These are phyloP conservation scores for Bujurquina vittata DNA, from an alignment of 2,113 vertebrate species.

Conservation along the genomic window DNA sequence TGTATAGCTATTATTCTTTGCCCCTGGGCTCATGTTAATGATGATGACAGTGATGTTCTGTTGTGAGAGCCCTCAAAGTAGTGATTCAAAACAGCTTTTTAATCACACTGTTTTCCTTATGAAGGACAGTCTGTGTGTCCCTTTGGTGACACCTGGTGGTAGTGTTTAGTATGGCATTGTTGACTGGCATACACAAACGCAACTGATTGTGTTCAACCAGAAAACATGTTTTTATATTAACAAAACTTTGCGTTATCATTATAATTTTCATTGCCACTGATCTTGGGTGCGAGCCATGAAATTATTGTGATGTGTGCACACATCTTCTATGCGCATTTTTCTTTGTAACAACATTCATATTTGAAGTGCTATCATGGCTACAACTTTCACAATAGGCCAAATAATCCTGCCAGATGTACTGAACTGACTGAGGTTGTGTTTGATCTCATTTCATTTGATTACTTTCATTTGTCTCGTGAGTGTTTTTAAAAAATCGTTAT, in stretches of 20 bases:
- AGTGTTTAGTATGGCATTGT: not conserved
- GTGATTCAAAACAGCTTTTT: not conserved
- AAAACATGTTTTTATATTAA: not conserved
- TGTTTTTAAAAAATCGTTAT: not conserved
- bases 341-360: not conserved
- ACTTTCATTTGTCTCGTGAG: not conserved
- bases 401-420: not conserved
- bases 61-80: not conserved
- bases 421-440: not conserved
- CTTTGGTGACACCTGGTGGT: conserved; percentile 21
- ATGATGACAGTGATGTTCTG: not conserved
- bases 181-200: fast-evolving
- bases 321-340: not conserved
- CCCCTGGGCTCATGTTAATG: not conserved
- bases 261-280: not conserved
- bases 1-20: not conserved
- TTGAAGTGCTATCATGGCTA: not conserved
- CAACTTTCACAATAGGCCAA: not conserved
- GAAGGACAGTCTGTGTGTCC: not conserved
- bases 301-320: not conserved
- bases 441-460: not conserved
- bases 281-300: not conserved
- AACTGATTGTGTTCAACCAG: not conserved
- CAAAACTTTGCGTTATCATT: not conserved
- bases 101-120: not conserved